These are phyloP conservation scores for Siphamia tubifer DNA, from an alignment of 2,113 vertebrate genomes.

Conservation along the genomic window DNA sequence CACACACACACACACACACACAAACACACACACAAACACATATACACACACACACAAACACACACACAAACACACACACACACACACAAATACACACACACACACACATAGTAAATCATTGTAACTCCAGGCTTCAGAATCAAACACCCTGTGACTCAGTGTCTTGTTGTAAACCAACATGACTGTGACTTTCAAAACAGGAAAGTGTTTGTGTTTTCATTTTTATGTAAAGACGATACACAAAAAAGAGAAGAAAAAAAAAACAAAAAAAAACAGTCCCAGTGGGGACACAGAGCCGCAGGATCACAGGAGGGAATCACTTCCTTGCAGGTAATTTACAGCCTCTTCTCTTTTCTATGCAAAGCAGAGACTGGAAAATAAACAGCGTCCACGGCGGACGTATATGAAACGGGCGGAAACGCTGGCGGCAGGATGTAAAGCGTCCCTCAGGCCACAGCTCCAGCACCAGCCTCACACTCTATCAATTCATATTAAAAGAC, in stretches of 20 bases:
- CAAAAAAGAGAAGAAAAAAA: background rate
- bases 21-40: no score
- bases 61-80: no score
- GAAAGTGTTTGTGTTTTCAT: background rate
- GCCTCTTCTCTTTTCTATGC: background rate
- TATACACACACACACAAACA: no score
- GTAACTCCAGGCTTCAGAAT: no score
- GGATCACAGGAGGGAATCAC: conserved; percentile 3
- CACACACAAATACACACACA: no score
- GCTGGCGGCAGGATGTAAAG: background rate
- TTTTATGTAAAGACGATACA: background rate
- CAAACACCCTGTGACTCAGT: background rate
- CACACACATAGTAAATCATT: no score
- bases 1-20: no score
- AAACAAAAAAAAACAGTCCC: background rate
- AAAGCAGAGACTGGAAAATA: background rate
- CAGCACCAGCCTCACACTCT: background rate
- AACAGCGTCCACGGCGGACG: background rate
- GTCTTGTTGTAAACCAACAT: background rate
- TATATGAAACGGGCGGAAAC: background rate
- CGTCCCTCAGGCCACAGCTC: background rate
- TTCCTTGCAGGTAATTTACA: conserved; percentile 12
- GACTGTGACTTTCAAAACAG: background rate
- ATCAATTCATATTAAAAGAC: conserved; percentile 38
- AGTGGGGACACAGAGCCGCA: background rate